These are phyloP conservation scores for Thaumatotibia leucotreta DNA, from an alignment of 1,140 invertebrate genomes.

Conservation along the genomic window DNA sequence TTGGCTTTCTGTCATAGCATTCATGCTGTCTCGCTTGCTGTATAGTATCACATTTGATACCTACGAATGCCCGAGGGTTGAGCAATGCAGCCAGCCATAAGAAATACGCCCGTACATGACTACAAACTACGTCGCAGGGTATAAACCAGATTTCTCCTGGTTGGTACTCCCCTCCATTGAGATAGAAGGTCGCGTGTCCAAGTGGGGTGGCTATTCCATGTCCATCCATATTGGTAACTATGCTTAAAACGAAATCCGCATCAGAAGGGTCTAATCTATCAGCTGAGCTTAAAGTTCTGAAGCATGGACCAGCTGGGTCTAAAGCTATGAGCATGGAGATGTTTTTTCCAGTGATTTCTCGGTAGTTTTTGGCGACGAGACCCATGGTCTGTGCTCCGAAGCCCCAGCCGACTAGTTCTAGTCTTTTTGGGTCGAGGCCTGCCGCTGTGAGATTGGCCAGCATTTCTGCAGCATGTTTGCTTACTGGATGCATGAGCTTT, in stretches of 20 bases:
- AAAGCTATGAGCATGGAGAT: conserved; percentile 55
- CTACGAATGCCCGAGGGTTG: conserved; percentile 44
- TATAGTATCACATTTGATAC: conserved; percentile 50
- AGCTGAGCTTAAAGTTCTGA: conserved; percentile 45
- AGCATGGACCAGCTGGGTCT: conserved; percentile 61
- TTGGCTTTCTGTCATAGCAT: conserved; percentile 44
- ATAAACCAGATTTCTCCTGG: conserved; percentile 72
- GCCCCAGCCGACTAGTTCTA: conserved; percentile 52
- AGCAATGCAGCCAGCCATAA: conserved; percentile 45
- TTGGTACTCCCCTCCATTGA: conserved; percentile 84
- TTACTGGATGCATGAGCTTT: conserved; percentile 43
- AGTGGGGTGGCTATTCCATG: conserved; percentile 80
- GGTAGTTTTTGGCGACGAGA: conserved; percentile 53
- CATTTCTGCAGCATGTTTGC: conserved; percentile 47
- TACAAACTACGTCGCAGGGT: conserved; percentile 44
- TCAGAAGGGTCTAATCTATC: conserved; percentile 50
- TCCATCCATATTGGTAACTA: conserved; percentile 82
- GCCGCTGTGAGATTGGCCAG: conserved; percentile 32
- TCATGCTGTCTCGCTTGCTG: conserved; percentile 51
- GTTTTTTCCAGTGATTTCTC: conserved; percentile 42
- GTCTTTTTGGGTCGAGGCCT: conserved; percentile 46
- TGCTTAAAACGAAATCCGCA: conserved; percentile 74
- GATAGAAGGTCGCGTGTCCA: conserved; percentile 82
- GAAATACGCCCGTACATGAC: conserved; percentile 41
- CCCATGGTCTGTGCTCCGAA: conserved; percentile 53